Evolutionary conservation across 2,888 invertebrate genomes (phyloP), one percentile per base, ranked within the genome.

Genomic region (Tanytarsus gracilentus): DNA sequence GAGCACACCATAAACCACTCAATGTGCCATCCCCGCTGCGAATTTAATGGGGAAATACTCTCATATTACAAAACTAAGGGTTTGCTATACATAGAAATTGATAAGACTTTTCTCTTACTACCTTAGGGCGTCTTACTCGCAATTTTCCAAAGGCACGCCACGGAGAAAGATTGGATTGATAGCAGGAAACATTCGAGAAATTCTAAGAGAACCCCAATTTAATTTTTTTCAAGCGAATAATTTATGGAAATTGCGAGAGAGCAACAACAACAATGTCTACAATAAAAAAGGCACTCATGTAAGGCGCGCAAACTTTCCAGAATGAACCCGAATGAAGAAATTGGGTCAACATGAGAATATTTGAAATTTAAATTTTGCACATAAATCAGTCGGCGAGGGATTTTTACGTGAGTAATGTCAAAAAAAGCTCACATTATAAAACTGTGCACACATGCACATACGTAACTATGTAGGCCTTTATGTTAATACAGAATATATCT

Each of bases 281-380:
- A 44, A 18, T 21, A 33, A 53, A 33, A 36, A 33, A 23, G 53
- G 53, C 36, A 33, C 36, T 53, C 36, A n/a, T n/a, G n/a, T n/a
- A n/a, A n/a, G n/a, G n/a, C n/a, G n/a, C n/a, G n/a, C n/a, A n/a
- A n/a, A n/a, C n/a, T n/a, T n/a, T n/a, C n/a, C n/a, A n/a, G n/a
- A n/a, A n/a, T n/a, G n/a, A n/a, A n/a, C 53, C 33, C 44, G 33
- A 36, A 33, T 30, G 33, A 36, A n/a, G 53, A 53, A 44, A 30
- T 53, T 53, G 33, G 53, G 53, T 53, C 53, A 53, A 4, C 26
- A 33, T 21, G 14, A 14, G 51, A 29, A 30, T n/a, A n/a, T n/a
- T n/a, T n/a, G n/a, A n/a, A n/a, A n/a, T n/a, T n/a, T n/a, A n/a
- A n/a, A n/a, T n/a, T n/a, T n/a, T n/a, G n/a, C n/a, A n/a, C n/a